Evolutionary conservation across 2,797 vertebrate species (phyloP).

Genomic region (Poecile montanus): DNA sequence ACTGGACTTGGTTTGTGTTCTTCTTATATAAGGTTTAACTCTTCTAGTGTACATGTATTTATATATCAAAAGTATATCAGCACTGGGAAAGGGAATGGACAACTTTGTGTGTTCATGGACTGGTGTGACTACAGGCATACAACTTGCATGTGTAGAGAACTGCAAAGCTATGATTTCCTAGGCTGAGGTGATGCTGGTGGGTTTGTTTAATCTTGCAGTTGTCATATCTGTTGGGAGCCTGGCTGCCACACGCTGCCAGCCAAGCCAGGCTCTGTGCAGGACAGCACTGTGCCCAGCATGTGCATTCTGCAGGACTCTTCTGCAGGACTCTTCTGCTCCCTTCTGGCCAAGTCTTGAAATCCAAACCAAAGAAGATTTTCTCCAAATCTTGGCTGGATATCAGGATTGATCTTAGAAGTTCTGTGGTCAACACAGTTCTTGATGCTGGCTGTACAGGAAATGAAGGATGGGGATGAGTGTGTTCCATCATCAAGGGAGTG

Average conservation of each 20-base stretch:
- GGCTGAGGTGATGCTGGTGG: neutral
- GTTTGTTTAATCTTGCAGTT: neutral
- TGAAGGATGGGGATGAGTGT: neutral
- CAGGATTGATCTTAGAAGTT: neutral
- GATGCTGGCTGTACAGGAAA: neutral
- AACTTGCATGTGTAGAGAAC: neutral
- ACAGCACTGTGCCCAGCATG: neutral
- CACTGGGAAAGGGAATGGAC: neutral
- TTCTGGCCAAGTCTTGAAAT: constrained; percentile 52
- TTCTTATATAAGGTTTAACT: neutral
- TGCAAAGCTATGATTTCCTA: neutral
- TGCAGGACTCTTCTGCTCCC: constrained; percentile 50
- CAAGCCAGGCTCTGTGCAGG: neutral
- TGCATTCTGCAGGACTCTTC: neutral
- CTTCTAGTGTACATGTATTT: neutral
- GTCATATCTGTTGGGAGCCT: neutral
- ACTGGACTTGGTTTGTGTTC: neutral
- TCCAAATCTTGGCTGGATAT: neutral
- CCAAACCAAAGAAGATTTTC: neutral
- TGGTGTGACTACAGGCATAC: fast-evolving
- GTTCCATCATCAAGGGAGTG: neutral
- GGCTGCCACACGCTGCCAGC: neutral
- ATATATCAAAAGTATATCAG: neutral
- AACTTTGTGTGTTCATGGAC: neutral
- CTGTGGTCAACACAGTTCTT: neutral